Base-by-base conservation (phyloP, 2,888 invertebrate species). In the Drosophila macrospina region DNA sequence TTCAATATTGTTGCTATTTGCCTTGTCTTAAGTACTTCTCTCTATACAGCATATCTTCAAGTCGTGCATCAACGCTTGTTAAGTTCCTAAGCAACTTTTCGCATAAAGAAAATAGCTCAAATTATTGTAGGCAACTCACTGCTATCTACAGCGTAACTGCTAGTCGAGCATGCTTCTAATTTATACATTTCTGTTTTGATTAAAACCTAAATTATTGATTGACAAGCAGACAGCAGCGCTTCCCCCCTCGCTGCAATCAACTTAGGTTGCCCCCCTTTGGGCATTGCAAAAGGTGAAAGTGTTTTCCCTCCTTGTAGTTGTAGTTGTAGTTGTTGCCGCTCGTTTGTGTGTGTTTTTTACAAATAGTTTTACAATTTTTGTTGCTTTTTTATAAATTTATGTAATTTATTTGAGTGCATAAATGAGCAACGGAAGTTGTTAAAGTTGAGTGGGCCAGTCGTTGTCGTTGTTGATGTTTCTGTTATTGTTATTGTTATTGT, bases 341-440 rank as follows among this genome's bases (percentile, higher is more conserved):
- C 5, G 36, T n/a, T 26, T 30, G 10, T 55, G 42, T 55, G 42
- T 65, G 47, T 45, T 32, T 47, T 42, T 57, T 71, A 63, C 56
- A 62, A 68, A 51, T 74, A 69, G 69, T 60, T 77, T 69, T 61
- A 63, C 57, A 69, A 63, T 62, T 74, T n/a, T n/a, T n/a, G n/a
- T n/a, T n/a, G n/a, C n/a, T n/a, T n/a, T 69, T 50, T 57, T 51
- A 11, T 50, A 67, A 60, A 51, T 71, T 52, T 54, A 34, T 50
- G 37, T 69, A 72, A 72, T 74, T 74, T 68, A 34, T 44, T 65
- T 55, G 67, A 56, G 50, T 74, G 61, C 68, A 55, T 52, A 74
- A 63, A 61, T 64, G 64, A 51, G 48, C 77, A 80, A 57, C 80
- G 82, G 82, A 82, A 86, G 84, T 82, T 78, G 78, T 75, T 80